Percentiles rank a stretch among this genome's conserved stretches.
These are phyloP conservation scores for Dasypolia templi DNA, from an alignment of 2,888 invertebrate genomes.

Conservation along the genomic window DNA sequence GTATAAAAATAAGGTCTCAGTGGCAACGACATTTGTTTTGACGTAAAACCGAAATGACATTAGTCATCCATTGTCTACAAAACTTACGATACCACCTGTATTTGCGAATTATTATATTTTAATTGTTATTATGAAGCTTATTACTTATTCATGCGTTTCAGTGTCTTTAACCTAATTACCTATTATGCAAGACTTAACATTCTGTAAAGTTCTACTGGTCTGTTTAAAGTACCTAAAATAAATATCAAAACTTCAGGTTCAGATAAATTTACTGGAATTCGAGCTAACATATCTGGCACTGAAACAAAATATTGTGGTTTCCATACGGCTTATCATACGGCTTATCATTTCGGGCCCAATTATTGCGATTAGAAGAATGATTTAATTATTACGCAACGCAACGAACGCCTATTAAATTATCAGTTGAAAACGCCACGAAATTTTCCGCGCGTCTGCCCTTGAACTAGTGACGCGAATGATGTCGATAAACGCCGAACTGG, in stretches of 20 bases:
- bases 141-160: slow-evolving; percentile 5
- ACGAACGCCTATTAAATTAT: slow-evolving; percentile 63
- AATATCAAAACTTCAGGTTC: background rate
- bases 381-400: slow-evolving; percentile 63
- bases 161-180: background rate
- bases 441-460: slow-evolving; percentile 75
- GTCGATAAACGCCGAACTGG: slow-evolving; percentile 61
- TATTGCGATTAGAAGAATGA: slow-evolving; percentile 60
- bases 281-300: slow-evolving; percentile 5
- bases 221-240: background rate
- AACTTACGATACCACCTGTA: background rate
- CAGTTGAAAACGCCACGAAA: slow-evolving; percentile 71
- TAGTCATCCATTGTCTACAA: slow-evolving; percentile 27
- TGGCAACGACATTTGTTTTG: slow-evolving; percentile 28
- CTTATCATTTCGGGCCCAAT: slow-evolving; percentile 60
- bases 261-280: slow-evolving; percentile 13
- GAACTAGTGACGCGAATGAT: slow-evolving; percentile 73
- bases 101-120: slow-evolving; percentile 26
- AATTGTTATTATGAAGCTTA: background rate
- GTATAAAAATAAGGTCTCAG: background rate
- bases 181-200: too few relatives aligned
- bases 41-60: slow-evolving; percentile 20
- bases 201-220: background rate
- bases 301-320: slow-evolving; percentile 33
- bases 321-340: slow-evolving; percentile 51